Base-by-base conservation (phyloP, 2,113 vertebrate species). In the Penelope pileata region DNA sequence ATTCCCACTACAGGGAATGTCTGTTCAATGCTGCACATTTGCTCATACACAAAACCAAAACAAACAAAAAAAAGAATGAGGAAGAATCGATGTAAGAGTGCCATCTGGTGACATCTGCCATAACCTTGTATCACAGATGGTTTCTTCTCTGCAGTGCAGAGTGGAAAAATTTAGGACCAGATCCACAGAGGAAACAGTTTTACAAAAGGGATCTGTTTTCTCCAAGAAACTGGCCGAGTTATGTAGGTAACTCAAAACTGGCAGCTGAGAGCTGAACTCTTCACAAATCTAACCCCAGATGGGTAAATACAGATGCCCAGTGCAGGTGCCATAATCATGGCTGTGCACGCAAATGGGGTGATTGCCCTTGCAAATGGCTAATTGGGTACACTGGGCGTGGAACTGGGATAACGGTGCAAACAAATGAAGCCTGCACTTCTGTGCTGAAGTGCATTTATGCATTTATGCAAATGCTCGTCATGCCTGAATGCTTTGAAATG, bases 71-170 rank as follows among this genome's bases (percentile, higher is more conserved):
- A 24, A 85, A 17, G 34, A 50, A 18, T 18, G 54, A 67, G 54
- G 59, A 58, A 88, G 87, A 80, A 77, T 50, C 78, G 86, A 96
- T 91, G 87, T 95, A 93, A 95, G 77, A 94, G 94, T 94, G 93
- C 87, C 94, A 93, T 53, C 96, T 96, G 95, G 95, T 92, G 94
- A 94, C 85, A 92, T 80, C 87, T 74, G 91, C 72, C 78, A 93
- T 48, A 83, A 91, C 72, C 72, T 9, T 54, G 3, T 40, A 73
- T 17, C 75, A 64, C 23, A 67, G 51, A 67, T 36, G 62, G 48
- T 74, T 83, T 3, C 81, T 69, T 14, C 73, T 69, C 91, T 79
- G 86, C 86, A 70, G 54, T 27, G 84, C 74, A 58, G 63, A 6
- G 11, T 29, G 48, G 64, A 50, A 30, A 62, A 58, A 88, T 29